Evolutionary conservation across 2,888 invertebrate genomes (phyloP).

Genomic region (Euplexia lucipara): DNA sequence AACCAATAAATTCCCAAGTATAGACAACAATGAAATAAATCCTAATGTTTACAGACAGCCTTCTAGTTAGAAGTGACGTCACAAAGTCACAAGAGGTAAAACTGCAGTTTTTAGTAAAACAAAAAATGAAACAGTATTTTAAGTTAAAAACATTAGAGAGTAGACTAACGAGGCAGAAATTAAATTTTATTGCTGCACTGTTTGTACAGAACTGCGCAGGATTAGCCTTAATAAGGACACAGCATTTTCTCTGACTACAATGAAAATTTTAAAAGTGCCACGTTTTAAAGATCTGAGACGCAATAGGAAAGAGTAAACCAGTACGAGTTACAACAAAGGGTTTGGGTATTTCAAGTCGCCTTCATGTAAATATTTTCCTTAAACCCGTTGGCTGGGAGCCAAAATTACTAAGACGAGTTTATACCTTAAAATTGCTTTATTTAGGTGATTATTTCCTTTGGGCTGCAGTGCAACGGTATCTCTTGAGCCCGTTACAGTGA

Average conservation of each 20-base stretch:
- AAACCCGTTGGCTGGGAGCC: constrained; percentile 75
- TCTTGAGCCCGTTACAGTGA: constrained; percentile 59
- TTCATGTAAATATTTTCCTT: constrained; percentile 78
- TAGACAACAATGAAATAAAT: constrained; percentile 62
- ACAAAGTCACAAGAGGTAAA: constrained; percentile 39
- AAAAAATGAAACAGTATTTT: constrained; percentile 29
- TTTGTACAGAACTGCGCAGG: constrained; percentile 30
- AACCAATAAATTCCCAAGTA: constrained; percentile 39
- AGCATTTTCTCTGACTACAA: constrained; percentile 43
- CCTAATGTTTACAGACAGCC: constrained; percentile 39
- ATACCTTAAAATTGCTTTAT: constrained; percentile 65
- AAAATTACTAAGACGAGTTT: constrained; percentile 68
- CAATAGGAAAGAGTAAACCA: constrained; percentile 59
- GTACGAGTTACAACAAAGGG: constrained; percentile 73
- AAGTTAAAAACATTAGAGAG: constrained; percentile 23
- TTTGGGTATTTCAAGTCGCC: constrained; percentile 64
- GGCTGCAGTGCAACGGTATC: constrained; percentile 56
- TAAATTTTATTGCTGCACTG: constrained; percentile 29
- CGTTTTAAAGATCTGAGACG: constrained; percentile 66
- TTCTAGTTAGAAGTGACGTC: constrained; percentile 41
- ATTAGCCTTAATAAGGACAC: constrained; percentile 36
- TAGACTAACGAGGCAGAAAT: constrained; percentile 36
- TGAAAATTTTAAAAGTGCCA: constrained; percentile 27
- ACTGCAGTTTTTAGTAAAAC: constrained; percentile 33
- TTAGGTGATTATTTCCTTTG: constrained; percentile 59